These are phyloP conservation scores for Campoletis raptor DNA, from an alignment of 2,888 invertebrate genomes.

Conservation along the genomic window DNA sequence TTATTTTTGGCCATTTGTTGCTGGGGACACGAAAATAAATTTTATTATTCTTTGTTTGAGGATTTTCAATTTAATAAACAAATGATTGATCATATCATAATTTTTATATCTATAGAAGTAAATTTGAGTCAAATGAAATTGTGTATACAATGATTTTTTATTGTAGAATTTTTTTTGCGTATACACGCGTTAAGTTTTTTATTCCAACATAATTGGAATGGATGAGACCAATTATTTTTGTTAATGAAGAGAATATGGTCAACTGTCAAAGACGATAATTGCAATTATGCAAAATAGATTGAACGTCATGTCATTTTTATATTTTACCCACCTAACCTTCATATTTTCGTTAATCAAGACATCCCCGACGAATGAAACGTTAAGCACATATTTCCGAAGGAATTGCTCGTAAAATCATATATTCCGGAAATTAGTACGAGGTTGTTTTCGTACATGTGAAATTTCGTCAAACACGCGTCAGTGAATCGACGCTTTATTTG, in stretches of 20 bases:
- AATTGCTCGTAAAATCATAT: slow-evolving; percentile 27
- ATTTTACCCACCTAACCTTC: neutral
- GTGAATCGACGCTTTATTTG: slow-evolving; percentile 61
- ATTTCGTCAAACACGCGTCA: slow-evolving; percentile 64
- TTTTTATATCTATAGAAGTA: neutral
- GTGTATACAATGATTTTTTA: too few relatives aligned
- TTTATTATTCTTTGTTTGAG: neutral
- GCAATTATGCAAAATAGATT: neutral
- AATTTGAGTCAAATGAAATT: neutral
- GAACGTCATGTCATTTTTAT: neutral
- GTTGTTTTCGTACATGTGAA: slow-evolving; percentile 27
- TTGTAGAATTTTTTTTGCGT: neutral
- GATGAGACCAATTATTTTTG: neutral
- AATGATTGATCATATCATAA: neutral
- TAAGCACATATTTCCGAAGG: slow-evolving; percentile 1
- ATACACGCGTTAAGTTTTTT: neutral
- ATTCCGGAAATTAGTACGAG: slow-evolving; percentile 40
- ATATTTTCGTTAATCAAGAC: slow-evolving; percentile 33
- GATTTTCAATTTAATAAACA: neutral
- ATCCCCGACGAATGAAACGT: slow-evolving; percentile 18
- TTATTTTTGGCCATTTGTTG: slow-evolving; percentile 42
- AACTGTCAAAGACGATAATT: neutral
- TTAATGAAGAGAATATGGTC: neutral
- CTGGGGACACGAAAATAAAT: slow-evolving; percentile 6
- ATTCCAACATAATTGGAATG: neutral